Evolutionary conservation across 2,888 invertebrate genomes (phyloP).

Genomic region (Netelia melanura): DNA sequence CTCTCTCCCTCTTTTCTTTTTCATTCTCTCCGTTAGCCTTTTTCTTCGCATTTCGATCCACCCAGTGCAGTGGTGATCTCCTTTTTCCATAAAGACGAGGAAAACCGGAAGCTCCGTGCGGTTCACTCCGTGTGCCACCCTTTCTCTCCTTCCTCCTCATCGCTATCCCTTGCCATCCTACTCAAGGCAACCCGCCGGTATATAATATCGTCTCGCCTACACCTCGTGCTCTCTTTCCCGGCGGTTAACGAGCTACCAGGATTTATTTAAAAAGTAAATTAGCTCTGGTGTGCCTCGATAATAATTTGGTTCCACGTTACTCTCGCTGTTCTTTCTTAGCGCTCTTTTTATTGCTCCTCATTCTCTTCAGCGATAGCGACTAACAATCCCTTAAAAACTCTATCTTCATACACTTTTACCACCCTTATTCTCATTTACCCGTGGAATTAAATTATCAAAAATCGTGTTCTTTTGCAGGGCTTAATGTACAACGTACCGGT

Average conservation of each 20-base stretch:
- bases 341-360: conserved; percentile 21
- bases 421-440: conserved; percentile 46
- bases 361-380: conserved; percentile 8
- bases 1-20: conserved; percentile 45
- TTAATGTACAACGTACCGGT: neutral
- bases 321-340: conserved; percentile 28
- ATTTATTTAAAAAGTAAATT: conserved; percentile 79
- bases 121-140: conserved; percentile 47
- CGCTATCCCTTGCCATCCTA: conserved; percentile 22
- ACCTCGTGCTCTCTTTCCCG: conserved; percentile 59
- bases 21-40: conserved; percentile 35
- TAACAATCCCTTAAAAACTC: conserved; percentile 5
- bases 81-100: conserved; percentile 62
- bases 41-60: conserved; percentile 46
- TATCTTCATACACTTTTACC: conserved; percentile 31
- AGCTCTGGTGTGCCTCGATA: conserved; percentile 74
- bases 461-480: neutral
- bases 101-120: conserved; percentile 59
- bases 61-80: conserved; percentile 56
- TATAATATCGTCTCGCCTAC: conserved; percentile 59
- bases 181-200: conserved; percentile 28
- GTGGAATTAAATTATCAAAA: conserved; percentile 66
- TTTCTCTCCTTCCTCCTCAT: conserved; percentile 47
- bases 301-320: conserved; percentile 70
- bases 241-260: conserved; percentile 75